Evolutionary conservation across 2,888 invertebrate species (phyloP), one percentile per base, ranked within the genome.

Genomic region (Melangyna quadrimaculata): DNA sequence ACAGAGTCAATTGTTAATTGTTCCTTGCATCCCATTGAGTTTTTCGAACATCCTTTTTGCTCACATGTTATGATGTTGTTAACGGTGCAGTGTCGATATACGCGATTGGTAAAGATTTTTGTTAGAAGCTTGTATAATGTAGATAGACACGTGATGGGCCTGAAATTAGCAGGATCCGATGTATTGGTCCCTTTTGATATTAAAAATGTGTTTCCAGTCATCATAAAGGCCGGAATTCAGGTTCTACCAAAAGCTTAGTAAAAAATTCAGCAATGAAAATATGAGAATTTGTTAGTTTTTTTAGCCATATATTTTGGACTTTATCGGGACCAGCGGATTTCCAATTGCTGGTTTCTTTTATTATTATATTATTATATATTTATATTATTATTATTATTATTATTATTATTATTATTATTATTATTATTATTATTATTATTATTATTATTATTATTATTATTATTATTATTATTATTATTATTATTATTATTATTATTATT

Each of bases 131-230:
- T 78, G 19, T 71, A 78, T 1, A 22, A 4, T 14, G 78, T 78
- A n/a, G 40, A 51, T 8, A 78, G 78, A 37, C 77, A 77, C 5
- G 48, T 70, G 9, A 78, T 78, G n/a, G 61, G 78, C n/a, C 70
- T 27, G 57, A 6, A 37, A 32, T 70, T 51, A 17, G 70, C 35
- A 7, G 51, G 24, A 19, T 65, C 45, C 8, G 24, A 29, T n/a
- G 71, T 57, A 9, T 43, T 59, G 22, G 32, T 27, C 12, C n/a
- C n/a, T n/a, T n/a, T n/a, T n/a, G n/a, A n/a, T n/a, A n/a, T n/a
- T n/a, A n/a, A n/a, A n/a, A n/a, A n/a, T 27, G 57, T 71, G 12
- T 37, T 71, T 71, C 43, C 59, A 10, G 19, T 27, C 9, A 17
- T 27, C 40, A 40, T 2, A 40, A 40, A 40, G 1, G 14, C 14